These are phyloP conservation scores for Conchocele bisecta DNA, from an alignment of 2,888 invertebrate genomes.

Conservation along the genomic window DNA sequence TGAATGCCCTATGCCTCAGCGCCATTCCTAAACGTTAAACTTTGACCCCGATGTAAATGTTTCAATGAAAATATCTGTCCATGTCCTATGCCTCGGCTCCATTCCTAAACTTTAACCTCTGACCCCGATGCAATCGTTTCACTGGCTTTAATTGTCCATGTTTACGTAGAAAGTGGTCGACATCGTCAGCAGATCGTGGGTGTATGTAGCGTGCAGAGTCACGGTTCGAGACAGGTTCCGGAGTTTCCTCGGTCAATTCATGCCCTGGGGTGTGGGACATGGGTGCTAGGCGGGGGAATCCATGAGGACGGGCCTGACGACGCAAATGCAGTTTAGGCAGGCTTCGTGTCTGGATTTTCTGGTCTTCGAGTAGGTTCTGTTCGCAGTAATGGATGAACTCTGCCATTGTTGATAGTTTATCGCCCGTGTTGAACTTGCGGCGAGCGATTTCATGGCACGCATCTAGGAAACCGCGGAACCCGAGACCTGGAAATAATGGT, in stretches of 20 bases:
- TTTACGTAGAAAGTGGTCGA: constrained; percentile 53
- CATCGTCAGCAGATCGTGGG: constrained; percentile 58
- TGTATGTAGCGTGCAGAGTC: constrained; percentile 34
- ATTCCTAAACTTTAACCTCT: constrained; percentile 18
- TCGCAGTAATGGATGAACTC: constrained; percentile 74
- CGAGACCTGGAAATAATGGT: constrained; percentile 72
- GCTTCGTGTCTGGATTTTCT: constrained; percentile 44
- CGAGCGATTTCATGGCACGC: constrained; percentile 77
- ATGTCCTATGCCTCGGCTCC: too few relatives aligned
- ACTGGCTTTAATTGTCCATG: constrained; percentile 40
- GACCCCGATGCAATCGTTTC: constrained; percentile 17
- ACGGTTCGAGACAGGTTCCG: constrained; percentile 40
- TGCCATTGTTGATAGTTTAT: constrained; percentile 67
- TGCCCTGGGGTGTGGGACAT: constrained; percentile 24
- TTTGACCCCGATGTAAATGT: too few relatives aligned
- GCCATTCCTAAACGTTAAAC: too few relatives aligned
- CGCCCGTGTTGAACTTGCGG: constrained; percentile 66
- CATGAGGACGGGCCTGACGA: constrained; percentile 49
- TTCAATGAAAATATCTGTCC: too few relatives aligned
- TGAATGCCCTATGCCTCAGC: too few relatives aligned
- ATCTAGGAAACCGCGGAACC: constrained; percentile 80
- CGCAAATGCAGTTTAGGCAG: constrained; percentile 53
- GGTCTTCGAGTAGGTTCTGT: constrained; percentile 62
- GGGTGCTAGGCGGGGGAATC: constrained; percentile 50
- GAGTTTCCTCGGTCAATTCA: constrained; percentile 48